phyloP scores from a whole-genome alignment of 2,113 vertebrate genomes.

The Atherinomorus stipes region DNA sequence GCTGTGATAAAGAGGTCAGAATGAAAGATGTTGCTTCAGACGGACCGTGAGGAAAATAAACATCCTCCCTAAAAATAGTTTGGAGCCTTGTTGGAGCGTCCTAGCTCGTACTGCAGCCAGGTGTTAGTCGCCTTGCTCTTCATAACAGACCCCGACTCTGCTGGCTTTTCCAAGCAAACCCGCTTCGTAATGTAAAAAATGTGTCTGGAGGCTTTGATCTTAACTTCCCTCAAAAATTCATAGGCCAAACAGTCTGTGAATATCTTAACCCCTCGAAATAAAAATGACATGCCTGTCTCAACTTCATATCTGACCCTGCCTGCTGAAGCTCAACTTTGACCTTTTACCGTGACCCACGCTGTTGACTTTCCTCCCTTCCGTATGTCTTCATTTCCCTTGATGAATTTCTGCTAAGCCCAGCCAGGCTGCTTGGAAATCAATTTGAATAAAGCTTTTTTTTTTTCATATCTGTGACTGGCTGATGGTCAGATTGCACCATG shows the following conservation, averaged over 20 bases:
- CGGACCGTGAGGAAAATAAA: constrained; percentile 60
- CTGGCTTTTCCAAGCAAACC: constrained; percentile 18
- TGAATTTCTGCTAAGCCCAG: constrained; percentile 29
- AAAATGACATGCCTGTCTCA: constrained; percentile 57
- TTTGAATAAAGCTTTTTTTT: constrained; percentile 19
- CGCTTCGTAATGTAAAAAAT: constrained; percentile 32
- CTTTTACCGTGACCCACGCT: constrained; percentile 38
- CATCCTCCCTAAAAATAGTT: constrained; percentile 75
- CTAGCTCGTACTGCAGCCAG: constrained; percentile 50
- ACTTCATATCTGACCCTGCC: constrained; percentile 51
- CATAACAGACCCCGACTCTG: constrained; percentile 22
- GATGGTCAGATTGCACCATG: constrained; percentile 59
- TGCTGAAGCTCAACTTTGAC: constrained; percentile 60
- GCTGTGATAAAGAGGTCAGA: constrained; percentile 76
- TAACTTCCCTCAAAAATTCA: constrained; percentile 26
- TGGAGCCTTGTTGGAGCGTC: constrained; percentile 46
- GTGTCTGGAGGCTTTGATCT: constrained; percentile 7
- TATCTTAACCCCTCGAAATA: constrained; percentile 61
- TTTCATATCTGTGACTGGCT: constrained; percentile 8
- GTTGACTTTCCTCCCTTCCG: constrained; percentile 35
- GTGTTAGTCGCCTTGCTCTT: constrained; percentile 55
- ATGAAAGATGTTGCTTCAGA: constrained; percentile 73
- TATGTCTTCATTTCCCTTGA: constrained; percentile 67
- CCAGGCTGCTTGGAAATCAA: constrained; percentile 28
- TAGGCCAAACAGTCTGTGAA: constrained; percentile 49